Evolutionary conservation across 2,113 vertebrate species (phyloP), one percentile per base, ranked within the genome.

Genomic region (Acrocephalus arundinaceus): DNA sequence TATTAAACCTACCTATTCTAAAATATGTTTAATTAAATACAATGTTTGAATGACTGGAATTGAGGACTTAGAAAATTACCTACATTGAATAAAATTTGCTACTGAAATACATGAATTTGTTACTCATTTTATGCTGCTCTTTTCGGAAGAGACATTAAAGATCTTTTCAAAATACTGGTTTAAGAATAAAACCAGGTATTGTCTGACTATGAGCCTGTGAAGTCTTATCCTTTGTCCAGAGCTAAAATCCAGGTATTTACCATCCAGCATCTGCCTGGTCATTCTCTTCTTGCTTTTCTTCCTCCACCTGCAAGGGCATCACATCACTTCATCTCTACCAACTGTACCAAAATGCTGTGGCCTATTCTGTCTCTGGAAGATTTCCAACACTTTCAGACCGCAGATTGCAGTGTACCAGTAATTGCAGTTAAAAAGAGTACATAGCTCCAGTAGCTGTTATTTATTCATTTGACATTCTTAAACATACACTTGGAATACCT

Each of bases 381-480:
- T 14, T 94, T 96, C 93, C 96, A 96, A 7, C 7, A 63, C 49
- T 57, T 96, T 81, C 80, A 93, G 76, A 89, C 90, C 89, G 73
- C 49, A 90, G 90, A 96, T 41, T 96, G 88, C 73, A 92, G 83
- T 58, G 76, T 52, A 95, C 76, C 61, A 93, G 73, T 96, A 96
- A 96, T 90, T 95, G 83, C 66, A 90, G 90, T 93, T 90, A 89
- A 90, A 93, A 90, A 58, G 68, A 90, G 28, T 72, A 86, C 76
- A 89, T 73, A 89, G 83, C 66, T 94, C 79, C 55, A 90, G 76
- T 65, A 93, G 73, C 85, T 95, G 90, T 89, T 96, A 96, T 95
- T 96, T 96, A 97, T 94, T 74, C 57, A 87, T 90, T 61, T 92
- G 96, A 93, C 90, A 94, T 68, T 78, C 76, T 97, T 96, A 97